Base-by-base conservation (phyloP, 2,113 vertebrate species). In the Heloderma charlesbogerti region DNA sequence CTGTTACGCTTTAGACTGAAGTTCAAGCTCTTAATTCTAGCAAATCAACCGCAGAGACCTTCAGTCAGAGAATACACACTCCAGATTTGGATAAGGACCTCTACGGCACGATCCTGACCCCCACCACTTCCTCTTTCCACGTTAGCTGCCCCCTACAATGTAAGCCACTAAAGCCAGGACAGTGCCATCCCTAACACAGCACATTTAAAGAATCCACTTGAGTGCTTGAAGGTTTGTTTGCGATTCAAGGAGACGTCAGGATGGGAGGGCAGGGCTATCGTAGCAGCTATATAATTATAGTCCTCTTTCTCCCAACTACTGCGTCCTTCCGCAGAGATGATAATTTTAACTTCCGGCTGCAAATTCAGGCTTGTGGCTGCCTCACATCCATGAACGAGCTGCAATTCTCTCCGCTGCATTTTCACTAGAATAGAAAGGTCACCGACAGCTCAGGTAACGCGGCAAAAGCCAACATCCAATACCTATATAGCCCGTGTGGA, bases 341-440 rank as follows among this genome's bases (percentile, higher is more conserved):
- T 40, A 67, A 37, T 84, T 60, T 34, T 2, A 74, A 29, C n/a
- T 71, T 84, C 86, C 45, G 66, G 3, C 71, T 54, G 40, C 9
- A 51, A 82, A 25, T 37, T 12, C 1, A 0, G 12, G 34, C 69
- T 60, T 27, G 25, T 3, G 57, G 10, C 18, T 88, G 54, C 15
- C 0, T 10, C 6, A 0, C n/a, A 29, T 85, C 48, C 34, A 6
- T 27, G 37, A 34, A 85, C 83, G 43, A 9, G 51, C 66, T 81
- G 6, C 66, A 78, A 9, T 1, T 15, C 9, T 69, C 90, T 51
- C 29, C 4, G 86, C 34, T 3, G 69, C 34, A 4, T 1, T 78
- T n/a, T 81, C 63, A 83, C 0, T 0, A 7, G 37, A 75, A 37
- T 1, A 9, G 71, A 8, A 75, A 9, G 15, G 0, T n/a, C 85